Base-by-base conservation (phyloP, 2,888 invertebrate species). In the Vanessa cardui region DNA sequence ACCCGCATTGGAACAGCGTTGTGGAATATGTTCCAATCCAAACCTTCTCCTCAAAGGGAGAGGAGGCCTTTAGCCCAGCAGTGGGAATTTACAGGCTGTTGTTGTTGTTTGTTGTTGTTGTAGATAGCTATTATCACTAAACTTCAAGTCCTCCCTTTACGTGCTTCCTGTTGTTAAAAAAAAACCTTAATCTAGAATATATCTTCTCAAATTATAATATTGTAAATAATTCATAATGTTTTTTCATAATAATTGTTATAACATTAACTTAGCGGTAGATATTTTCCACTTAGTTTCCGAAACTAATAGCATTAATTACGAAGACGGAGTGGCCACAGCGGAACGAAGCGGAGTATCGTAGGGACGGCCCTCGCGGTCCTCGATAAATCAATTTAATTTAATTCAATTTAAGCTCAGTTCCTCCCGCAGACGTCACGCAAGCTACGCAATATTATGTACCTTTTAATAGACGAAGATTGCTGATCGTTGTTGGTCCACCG, bases 381-480 rank as follows among this genome's bases (percentile, higher is more conserved):
- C 85, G 85, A 88, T 90, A 92, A 92, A 92, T 92, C 92, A 92
- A 92, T 92, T 92, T 90, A 88, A 90, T 91, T 87, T 92, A 90
- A 92, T 91, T 90, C 90, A 90, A 90, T 92, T 92, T 88, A 80
- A 85, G 82, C 82, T 85, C 83, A 81, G 85, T 88, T 90, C 89
- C 88, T 88, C 80, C 82, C 80, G 80, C 77, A 77, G 71, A 82
- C 83, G 87, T 89, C 92, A 90, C 89, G 91, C 90, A 82, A 90
- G 72, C 66, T 74, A 77, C 74, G 72, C 69, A 73, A 67, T 67
- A 58, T 18, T 54, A 62, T 12, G 33, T 61, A 20, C 65, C 61
- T 52, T 61, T 60, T 60, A 56, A 56, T 56, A 66, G 63, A 64
- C 44, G 45, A 54, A 60, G 44, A 26, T 52, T 52, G 44, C 50